Evolutionary conservation across 2,113 vertebrate genomes (phyloP), one percentile per base, ranked within the genome.

Genomic region (Carettochelys insculpta): DNA sequence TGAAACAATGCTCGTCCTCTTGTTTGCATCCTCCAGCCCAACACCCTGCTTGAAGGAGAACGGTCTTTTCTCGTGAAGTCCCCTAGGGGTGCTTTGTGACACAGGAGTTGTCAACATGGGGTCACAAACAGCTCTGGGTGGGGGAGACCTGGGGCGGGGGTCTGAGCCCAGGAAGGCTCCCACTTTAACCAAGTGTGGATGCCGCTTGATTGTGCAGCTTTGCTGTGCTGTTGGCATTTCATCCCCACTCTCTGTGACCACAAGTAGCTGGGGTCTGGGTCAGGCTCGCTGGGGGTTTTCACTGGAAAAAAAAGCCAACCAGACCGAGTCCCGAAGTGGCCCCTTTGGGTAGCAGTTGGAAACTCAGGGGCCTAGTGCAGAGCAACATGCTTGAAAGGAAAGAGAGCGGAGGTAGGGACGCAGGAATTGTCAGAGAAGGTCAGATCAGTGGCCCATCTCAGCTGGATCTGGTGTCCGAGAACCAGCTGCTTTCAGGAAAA

Each of bases 1-100:
- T 0, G 71, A 12, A 9, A 38, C 24, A 29, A 75, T 1, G 34
- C 0, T 1, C 10, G 45, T 65, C 41, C 45, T 82, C 52, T 76
- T 71, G 50, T 17, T 82, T 20, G 13, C 31, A 77, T 20, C 73
- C 45, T 45, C 77, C 54, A 47, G 65, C 82, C 61, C 79, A 80
- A 78, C 43, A 54, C 53, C 51, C 3, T 0, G 14, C 52, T 83
- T n/a, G 1, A 13, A 68, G 87, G n/a, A 90, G 51, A 71, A 83
- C 38, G 76, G 58, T 75, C 58, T 75, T 29, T 25, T 73, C 41
- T 75, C 41, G 14, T 38, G 9, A 38, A 22, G 8, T 68, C 19
- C 8, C 19, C n/a, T 38, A 38, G n/a, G n/a, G n/a, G 22, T 38
- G n/a, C 22, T 19, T 9, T 34, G 58, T 19, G 16, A 61, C 58